Base-by-base conservation (phyloP, 2,113 vertebrate genomes). In the Prunella fulvescens region DNA sequence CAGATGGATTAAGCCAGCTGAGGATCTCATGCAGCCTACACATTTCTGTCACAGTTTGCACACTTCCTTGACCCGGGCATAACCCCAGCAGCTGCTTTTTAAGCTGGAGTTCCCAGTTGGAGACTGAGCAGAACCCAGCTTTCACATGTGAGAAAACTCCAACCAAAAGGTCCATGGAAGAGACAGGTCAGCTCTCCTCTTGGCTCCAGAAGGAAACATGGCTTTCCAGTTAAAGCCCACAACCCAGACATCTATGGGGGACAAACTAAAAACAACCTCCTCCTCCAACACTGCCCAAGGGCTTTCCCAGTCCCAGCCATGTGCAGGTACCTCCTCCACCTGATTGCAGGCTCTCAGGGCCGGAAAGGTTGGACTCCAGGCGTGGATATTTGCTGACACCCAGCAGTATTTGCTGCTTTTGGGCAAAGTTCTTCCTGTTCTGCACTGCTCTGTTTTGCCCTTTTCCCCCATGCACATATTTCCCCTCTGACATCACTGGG, bases 401-500 rank as follows among this genome's bases (percentile, higher is more conserved):
- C 79, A 66, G 57, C 42, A 93, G 64, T 44, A 65, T 64, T 51
- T 66, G 25, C 57, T 62, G 61, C 15, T 5, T 28, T 53, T 4
- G 77, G 76, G n/a, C 84, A 91, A 95, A 93, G 78, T 94, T 86
- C 88, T 81, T 85, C 81, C 77, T 58, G 78, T 16, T 71, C 76
- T 11, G 23, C 54, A 29, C 28, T 57, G 42, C 17, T 81, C 13
- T 13, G 4, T 71, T 88, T 58, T 88, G 92, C 92, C 88, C 90
- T 96, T 96, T 96, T 96, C 47, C 64, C 60, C 90, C 74, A 42
- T 91, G 71, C 69, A 69, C 79, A 35, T 76, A 91, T 8, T 90
- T 91, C 25, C 66, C 50, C 51, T 71, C 53, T 97, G 95, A 95
- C 45, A 76, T 94, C 90, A 95, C 4, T 19, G 57, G 70, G 86